Conservation (phyloP, 2,113 vertebrate genomes). For the Shinisaurus crocodilurus region DNA sequence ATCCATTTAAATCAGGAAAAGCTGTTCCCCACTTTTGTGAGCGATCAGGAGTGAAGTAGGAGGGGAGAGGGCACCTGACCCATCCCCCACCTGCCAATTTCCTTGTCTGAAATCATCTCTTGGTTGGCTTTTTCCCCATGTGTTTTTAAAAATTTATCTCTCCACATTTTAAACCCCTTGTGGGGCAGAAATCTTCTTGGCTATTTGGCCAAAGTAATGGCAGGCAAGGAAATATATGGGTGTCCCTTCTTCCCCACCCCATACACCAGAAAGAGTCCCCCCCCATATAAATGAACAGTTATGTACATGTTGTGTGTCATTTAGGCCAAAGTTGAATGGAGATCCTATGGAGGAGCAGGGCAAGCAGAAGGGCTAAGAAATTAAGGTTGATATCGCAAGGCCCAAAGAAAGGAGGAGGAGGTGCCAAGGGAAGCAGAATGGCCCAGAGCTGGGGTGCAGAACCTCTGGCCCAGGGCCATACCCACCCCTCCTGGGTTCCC, state of each 20-base stretch:
- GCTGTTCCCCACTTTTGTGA: no score
- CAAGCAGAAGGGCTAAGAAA: not conserved
- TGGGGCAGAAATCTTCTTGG: not conserved
- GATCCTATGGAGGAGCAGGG: not conserved
- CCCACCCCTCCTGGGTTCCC: no score
- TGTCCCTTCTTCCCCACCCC: not conserved
- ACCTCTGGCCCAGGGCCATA: no score
- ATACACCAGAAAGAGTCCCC: not conserved
- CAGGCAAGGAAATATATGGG: not conserved
- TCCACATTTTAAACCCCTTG: not conserved
- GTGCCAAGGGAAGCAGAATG: not conserved
- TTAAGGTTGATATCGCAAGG: not conserved
- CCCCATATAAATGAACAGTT: not conserved
- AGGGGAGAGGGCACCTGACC: not conserved
- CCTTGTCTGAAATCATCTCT: not conserved
- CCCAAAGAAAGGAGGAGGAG: not conserved
- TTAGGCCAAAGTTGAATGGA: not conserved
- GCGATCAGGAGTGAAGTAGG: not conserved
- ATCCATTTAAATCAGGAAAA: not conserved
- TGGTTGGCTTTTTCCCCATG: not conserved
- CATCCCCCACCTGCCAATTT: not conserved
- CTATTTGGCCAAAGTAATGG: not conserved
- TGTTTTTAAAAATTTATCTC: not conserved
- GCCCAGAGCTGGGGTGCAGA: not conserved
- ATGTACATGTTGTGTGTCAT: not conserved